Conservation (phyloP, 2,888 invertebrate species). For the Selenia dentaria region DNA sequence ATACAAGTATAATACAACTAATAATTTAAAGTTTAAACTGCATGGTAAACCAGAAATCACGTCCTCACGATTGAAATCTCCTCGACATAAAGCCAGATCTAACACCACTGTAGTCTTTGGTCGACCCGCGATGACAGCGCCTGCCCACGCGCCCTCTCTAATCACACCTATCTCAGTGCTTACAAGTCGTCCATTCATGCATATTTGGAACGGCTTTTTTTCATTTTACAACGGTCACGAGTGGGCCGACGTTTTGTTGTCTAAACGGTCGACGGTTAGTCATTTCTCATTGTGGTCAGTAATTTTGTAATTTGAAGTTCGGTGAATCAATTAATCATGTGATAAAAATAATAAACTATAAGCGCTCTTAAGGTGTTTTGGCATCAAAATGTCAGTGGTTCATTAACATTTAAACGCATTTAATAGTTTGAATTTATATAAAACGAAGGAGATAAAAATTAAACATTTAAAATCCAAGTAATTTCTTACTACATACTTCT, state of each 20-base stretch:
- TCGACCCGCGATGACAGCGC: conserved; percentile 68
- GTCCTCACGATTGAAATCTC: too few species aligned
- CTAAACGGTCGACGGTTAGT: conserved; percentile 55
- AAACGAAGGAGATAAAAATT: too few species aligned
- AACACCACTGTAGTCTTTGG: conserved; percentile 52
- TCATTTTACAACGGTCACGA: conserved; percentile 52
- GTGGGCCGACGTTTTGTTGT: conserved; percentile 73
- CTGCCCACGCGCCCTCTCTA: conserved; percentile 78
- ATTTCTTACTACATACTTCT: background rate
- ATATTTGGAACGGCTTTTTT: conserved; percentile 67
- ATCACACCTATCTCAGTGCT: conserved; percentile 74
- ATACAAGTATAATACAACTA: too few species aligned
- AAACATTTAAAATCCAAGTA: too few species aligned
- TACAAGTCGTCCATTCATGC: conserved; percentile 69
- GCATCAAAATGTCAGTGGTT: too few species aligned
- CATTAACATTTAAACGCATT: too few species aligned
- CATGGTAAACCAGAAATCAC: background rate
- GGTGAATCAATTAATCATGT: conserved; percentile 27
- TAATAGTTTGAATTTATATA: too few species aligned
- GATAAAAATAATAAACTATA: too few species aligned
- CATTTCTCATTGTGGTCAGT: conserved; percentile 34
- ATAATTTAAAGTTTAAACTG: too few species aligned
- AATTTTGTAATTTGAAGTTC: conserved; percentile 19
- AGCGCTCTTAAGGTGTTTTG: too few species aligned
- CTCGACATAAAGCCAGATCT: conserved; percentile 45